phyloP scores from a whole-genome alignment of 2,888 invertebrate genomes.

The Philonicus albiceps region DNA sequence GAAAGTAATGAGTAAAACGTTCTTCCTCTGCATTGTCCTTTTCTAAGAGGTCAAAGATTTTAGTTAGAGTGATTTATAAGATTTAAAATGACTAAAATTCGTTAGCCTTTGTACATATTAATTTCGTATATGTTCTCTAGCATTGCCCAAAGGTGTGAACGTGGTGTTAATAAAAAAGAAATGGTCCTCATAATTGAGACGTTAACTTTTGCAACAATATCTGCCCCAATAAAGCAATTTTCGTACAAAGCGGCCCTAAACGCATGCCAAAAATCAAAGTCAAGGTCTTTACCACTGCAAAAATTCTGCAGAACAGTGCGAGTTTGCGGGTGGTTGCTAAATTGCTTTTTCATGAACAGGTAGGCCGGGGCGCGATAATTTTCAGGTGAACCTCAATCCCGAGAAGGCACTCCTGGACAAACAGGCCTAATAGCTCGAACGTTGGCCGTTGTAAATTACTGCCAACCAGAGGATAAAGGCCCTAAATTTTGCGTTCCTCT shows the following conservation, averaged over 20 bases:
- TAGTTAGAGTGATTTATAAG: too few relatives aligned
- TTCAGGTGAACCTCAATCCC: slow-evolving; percentile 23
- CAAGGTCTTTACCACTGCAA: background rate
- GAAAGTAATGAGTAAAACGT: too few relatives aligned
- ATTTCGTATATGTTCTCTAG: too few relatives aligned
- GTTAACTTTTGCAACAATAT: background rate
- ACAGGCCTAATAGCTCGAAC: background rate
- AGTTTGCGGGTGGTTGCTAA: background rate
- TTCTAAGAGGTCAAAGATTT: too few relatives aligned
- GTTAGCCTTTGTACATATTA: too few relatives aligned
- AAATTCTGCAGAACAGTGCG: background rate
- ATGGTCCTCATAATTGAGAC: background rate
- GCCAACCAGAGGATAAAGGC: background rate
- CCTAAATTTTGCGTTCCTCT: background rate
- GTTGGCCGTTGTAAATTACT: slow-evolving; percentile 21
- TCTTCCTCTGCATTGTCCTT: too few relatives aligned
- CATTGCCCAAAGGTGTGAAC: background rate
- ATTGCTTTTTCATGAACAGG: background rate
- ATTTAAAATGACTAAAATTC: too few relatives aligned
- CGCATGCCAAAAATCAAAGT: background rate
- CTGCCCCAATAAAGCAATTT: background rate
- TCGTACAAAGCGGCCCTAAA: background rate
- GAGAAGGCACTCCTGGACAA: background rate
- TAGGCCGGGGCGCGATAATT: background rate
- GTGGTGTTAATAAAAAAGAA: background rate